Evolutionary conservation across 2,113 vertebrate species (phyloP).

Genomic region (Salvelinus fontinalis): DNA sequence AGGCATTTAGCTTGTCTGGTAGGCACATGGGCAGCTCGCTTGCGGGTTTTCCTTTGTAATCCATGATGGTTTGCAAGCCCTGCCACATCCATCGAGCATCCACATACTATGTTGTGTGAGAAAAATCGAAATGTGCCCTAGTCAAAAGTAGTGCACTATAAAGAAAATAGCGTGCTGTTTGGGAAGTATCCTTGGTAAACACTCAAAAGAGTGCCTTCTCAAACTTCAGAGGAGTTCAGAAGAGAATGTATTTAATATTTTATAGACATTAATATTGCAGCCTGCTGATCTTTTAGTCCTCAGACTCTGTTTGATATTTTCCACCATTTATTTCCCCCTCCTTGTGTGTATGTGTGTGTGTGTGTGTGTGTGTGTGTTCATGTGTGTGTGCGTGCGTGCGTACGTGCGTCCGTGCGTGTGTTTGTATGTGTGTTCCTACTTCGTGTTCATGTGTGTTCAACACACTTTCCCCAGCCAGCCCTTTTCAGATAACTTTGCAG

Average conservation of each 20-base stretch:
- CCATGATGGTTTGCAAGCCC: too few relatives aligned
- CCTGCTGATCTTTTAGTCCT: constrained; percentile 49
- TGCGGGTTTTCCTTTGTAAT: too few relatives aligned
- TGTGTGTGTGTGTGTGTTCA: background rate
- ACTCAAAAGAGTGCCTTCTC: constrained; percentile 38
- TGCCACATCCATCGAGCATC: too few relatives aligned
- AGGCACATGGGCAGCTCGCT: too few relatives aligned
- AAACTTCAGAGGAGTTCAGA: constrained; percentile 50
- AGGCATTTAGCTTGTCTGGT: too few relatives aligned
- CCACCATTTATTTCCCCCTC: constrained; percentile 35
- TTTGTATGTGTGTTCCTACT: background rate
- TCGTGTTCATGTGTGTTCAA: background rate
- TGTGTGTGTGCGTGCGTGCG: background rate
- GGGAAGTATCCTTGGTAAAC: constrained; percentile 17
- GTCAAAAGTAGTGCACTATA: too few relatives aligned
- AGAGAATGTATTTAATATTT: constrained; percentile 65
- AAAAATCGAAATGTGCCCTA: too few relatives aligned
- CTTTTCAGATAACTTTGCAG: background rate
- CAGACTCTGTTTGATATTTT: constrained; percentile 56
- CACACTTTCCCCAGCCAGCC: background rate
- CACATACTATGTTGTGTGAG: too few relatives aligned
- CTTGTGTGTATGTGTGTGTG: constrained; percentile 8
- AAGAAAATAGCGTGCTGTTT: too few relatives aligned
- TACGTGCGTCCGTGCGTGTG: background rate
- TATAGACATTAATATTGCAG: constrained; percentile 74